These are phyloP conservation scores for Esox lucius DNA, from an alignment of 2,797 vertebrate genomes.

Conservation along the genomic window DNA sequence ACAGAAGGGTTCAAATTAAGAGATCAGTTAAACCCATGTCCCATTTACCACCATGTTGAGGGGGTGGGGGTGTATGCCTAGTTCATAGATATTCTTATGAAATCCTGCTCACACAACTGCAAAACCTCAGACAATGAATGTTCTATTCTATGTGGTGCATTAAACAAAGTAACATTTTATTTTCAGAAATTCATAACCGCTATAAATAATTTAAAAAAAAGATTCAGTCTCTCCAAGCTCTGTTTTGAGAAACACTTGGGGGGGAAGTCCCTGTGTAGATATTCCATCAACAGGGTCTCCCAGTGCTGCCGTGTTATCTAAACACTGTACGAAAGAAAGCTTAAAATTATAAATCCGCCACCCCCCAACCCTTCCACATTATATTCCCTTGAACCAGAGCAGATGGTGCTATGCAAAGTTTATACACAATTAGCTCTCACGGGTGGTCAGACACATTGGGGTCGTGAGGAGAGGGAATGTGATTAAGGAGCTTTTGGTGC, in stretches of 20 bases:
- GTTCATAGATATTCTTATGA: too few relatives aligned
- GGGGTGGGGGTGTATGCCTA: too few relatives aligned
- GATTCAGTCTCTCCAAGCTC: too few relatives aligned
- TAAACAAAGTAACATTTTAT: too few relatives aligned
- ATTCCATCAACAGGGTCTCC: too few relatives aligned
- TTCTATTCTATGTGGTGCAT: too few relatives aligned
- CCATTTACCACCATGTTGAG: background rate
- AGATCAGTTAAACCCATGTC: background rate
- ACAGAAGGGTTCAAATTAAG: too few relatives aligned
- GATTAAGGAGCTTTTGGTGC: constrained; percentile 38
- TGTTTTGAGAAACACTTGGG: too few relatives aligned
- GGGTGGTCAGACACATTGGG: constrained; percentile 29
- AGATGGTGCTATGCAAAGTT: background rate
- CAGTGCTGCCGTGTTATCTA: constrained; percentile 1
- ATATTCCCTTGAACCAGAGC: background rate
- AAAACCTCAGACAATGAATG: too few relatives aligned
- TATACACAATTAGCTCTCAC: constrained; percentile 13
- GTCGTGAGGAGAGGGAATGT: constrained; percentile 24
- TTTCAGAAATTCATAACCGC: too few relatives aligned
- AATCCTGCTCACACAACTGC: too few relatives aligned
- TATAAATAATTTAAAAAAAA: too few relatives aligned
- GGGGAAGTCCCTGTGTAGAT: background rate
- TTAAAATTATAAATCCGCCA: background rate
- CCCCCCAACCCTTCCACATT: background rate
- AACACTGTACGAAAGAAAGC: constrained; percentile 2